A percentile compares a stretch with the other conserved stretches of the same genome.
phyloP scores from a whole-genome alignment of 2,113 vertebrate species.

The Monopterus albus region DNA sequence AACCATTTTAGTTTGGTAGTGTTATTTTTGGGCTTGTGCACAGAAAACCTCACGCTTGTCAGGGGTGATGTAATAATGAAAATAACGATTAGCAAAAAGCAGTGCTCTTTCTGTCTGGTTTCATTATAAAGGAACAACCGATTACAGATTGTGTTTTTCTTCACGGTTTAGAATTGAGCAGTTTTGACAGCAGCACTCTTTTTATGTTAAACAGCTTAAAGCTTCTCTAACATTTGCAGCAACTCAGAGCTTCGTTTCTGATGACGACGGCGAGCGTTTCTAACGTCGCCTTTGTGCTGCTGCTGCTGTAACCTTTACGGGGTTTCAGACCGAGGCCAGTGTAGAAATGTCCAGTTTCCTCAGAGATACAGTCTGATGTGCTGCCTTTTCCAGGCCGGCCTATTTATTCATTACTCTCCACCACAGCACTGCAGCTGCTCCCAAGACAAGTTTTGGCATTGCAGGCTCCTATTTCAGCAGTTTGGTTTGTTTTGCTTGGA shows the following conservation, averaged over 20 bases:
- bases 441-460: slow-evolving; percentile 36
- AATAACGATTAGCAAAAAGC: too few relatives aligned
- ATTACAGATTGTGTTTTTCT: too few relatives aligned
- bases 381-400: slow-evolving; percentile 12
- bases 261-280: not conserved
- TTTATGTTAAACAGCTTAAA: too few relatives aligned
- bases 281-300: not conserved
- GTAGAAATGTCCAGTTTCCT: slow-evolving; percentile 7
- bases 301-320: not conserved
- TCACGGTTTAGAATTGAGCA: too few relatives aligned
- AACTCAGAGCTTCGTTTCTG: not conserved
- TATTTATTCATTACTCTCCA: slow-evolving; percentile 42
- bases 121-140: too few relatives aligned
- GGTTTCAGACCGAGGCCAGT: not conserved
- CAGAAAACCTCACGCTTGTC: too few relatives aligned
- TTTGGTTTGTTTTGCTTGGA: slow-evolving; percentile 45
- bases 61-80: too few relatives aligned
- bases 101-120: too few relatives aligned
- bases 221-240: not conserved
- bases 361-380: slow-evolving; percentile 13
- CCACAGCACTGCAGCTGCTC: slow-evolving; percentile 15
- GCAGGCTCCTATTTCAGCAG: slow-evolving; percentile 47
- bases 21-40: too few relatives aligned
- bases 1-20: too few relatives aligned
- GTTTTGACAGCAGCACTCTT: too few relatives aligned